These are phyloP conservation scores for Catocala nupta DNA, from an alignment of 2,888 invertebrate genomes.

Conservation along the genomic window DNA sequence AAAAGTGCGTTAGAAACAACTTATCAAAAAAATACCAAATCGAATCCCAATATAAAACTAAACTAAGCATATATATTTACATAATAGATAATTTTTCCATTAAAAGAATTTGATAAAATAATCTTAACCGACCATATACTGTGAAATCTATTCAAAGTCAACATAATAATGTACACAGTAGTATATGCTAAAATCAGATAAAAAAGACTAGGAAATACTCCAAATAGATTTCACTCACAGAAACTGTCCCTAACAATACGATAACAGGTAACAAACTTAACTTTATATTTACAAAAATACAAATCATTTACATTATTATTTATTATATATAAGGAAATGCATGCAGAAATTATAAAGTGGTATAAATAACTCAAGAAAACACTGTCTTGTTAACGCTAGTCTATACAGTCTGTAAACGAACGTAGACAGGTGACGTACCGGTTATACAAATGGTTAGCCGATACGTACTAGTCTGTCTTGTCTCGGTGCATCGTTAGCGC, in stretches of 20 bases:
- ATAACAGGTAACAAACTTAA: slow-evolving; percentile 79
- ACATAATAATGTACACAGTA: slow-evolving; percentile 55
- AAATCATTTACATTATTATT: slow-evolving; percentile 56
- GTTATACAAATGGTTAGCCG: too few species aligned
- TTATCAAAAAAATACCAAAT: slow-evolving; percentile 21
- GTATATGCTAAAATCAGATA: slow-evolving; percentile 70
- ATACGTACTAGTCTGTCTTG: too few species aligned
- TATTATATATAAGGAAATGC: slow-evolving; percentile 63
- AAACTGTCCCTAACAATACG: slow-evolving; percentile 59
- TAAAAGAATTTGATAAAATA: slow-evolving; percentile 22
- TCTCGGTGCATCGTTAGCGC: too few species aligned
- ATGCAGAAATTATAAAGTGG: slow-evolving; percentile 57
- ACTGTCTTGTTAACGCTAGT: slow-evolving; percentile 17
- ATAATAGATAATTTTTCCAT: slow-evolving; percentile 15
- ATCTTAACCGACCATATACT: slow-evolving; percentile 60
- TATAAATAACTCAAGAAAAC: slow-evolving; percentile 40
- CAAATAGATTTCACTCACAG: slow-evolving; percentile 71
- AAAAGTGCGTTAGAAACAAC: slow-evolving; percentile 39
- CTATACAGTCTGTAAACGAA: slow-evolving; percentile 21
- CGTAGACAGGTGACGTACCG: too few species aligned
- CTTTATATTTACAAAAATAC: slow-evolving; percentile 72
- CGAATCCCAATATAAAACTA: slow-evolving; percentile 22
- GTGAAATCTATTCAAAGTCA: slow-evolving; percentile 71
- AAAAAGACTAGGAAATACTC: slow-evolving; percentile 75
- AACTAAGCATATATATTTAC: slow-evolving; percentile 18